Percentiles rank a stretch among this genome's conserved stretches.
phyloP scores from a whole-genome alignment of 2,888 invertebrate species.

The Phania funesta region DNA sequence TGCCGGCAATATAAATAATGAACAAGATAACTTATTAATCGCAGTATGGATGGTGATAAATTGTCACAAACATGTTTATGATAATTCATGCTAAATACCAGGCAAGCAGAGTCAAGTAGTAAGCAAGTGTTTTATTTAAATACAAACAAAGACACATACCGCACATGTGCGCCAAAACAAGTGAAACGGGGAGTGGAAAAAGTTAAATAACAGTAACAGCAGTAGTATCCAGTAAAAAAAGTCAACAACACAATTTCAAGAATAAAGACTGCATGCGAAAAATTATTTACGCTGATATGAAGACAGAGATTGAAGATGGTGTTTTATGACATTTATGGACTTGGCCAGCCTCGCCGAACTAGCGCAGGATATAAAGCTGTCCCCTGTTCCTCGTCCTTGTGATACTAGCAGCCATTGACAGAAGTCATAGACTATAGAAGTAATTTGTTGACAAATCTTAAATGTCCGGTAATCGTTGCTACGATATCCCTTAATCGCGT shows the following conservation, averaged over 20 bases:
- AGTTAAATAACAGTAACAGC: constrained; percentile 53
- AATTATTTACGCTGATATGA: not conserved
- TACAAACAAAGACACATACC: not conserved
- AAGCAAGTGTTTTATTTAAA: constrained; percentile 21
- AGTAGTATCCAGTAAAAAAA: constrained; percentile 37
- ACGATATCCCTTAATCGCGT: no score
- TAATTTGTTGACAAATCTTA: no score
- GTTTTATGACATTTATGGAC: no score
- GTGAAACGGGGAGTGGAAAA: not conserved
- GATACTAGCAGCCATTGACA: no score
- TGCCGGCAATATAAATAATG: not conserved
- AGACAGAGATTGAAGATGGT: no score
- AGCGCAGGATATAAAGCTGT: no score
- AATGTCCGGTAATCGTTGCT: no score
- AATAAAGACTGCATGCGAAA: constrained; percentile 17
- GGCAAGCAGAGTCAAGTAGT: constrained; percentile 57
- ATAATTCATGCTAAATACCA: constrained; percentile 70
- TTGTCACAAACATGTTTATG: constrained; percentile 69
- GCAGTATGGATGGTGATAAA: constrained; percentile 17
- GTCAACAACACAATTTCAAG: not conserved
- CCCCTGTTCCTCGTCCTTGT: no score
- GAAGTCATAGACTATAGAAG: no score
- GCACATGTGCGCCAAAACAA: not conserved
- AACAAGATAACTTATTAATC: not conserved
- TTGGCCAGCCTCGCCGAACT: no score